Evolutionary conservation across 2,888 invertebrate genomes (phyloP), one percentile per base, ranked within the genome.

Genomic region (Dione juno): DNA sequence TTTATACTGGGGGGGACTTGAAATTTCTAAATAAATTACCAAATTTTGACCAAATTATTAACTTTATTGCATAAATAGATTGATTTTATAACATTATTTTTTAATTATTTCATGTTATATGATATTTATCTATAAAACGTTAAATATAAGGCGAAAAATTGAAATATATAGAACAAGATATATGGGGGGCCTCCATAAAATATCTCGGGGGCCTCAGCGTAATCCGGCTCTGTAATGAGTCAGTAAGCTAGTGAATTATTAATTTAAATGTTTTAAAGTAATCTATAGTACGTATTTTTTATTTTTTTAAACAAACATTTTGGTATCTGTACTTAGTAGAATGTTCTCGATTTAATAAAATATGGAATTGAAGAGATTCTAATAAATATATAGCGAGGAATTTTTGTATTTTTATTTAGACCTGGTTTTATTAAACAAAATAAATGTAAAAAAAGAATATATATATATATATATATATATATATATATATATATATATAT

Each of bases 351-450:
- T 37, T 45, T 43, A 61, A 43, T 61, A 21, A 61, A 61, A 35
- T 61, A 45, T 61, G 61, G 61, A 45, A 61, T n/a, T 61, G 40
- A 64, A 64, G 64, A 64, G 64, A 64, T 64, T 64, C 50, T 52
- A 64, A 52, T 64, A 66, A 68, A 68, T 68, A 68, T 68, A 52
- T 68, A 54, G 63, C n/a, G 50, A 53, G 53, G 63, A 40, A 19
- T 53, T 19, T 19, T 19, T 35, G 9, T 35, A 19, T 37, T 7
- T 53, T 68, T 54, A 43, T 59, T 67, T 14, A 1, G 13, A 9
- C 14, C 16, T 16, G 0, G 3, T 16, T 1, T 11, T 13, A 13
- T 10, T 16, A 16, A 48, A n/a, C n/a, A n/a, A n/a, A n/a, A n/a
- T n/a, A n/a, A n/a, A n/a, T n/a, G n/a, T n/a, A n/a, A n/a, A n/a